Conservation (phyloP, 1,140 invertebrate species). For the Drosophila mojavensis region DNA sequence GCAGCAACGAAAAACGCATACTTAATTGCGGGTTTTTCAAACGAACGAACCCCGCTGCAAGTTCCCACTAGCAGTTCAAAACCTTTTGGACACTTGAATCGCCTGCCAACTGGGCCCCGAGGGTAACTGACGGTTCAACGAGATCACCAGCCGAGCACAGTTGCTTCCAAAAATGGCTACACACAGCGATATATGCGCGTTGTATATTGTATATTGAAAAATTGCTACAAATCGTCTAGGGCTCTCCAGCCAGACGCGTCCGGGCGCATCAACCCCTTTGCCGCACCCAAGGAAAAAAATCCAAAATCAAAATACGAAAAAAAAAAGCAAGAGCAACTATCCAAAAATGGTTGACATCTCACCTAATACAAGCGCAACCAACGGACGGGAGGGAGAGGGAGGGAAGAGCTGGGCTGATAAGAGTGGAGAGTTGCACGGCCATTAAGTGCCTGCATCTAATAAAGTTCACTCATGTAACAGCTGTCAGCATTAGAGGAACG, state of each 20-base stretch:
- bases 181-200: conserved; percentile 48
- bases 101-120: conserved; percentile 45
- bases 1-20: conserved; percentile 58
- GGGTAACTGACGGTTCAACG: conserved; percentile 50
- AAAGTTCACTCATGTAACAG: conserved; percentile 64
- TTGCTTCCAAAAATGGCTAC: conserved; percentile 69
- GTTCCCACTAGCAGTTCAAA: conserved; percentile 2
- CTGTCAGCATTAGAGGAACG: not conserved
- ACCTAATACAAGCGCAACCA: conserved; percentile 43
- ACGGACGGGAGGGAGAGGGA: not conserved
- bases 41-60: conserved; percentile 61
- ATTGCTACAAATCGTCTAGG: conserved; percentile 66
- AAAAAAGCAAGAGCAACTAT: conserved; percentile 62
- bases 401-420: not conserved
- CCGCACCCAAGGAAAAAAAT: conserved; percentile 31
- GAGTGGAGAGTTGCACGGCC: conserved; percentile 4
- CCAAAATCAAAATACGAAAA: not conserved
- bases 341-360: conserved; percentile 75
- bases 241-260: conserved; percentile 39
- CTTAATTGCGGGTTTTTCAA: conserved; percentile 79
- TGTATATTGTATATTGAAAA: conserved; percentile 10
- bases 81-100: conserved; percentile 74
- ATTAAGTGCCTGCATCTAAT: conserved; percentile 69
- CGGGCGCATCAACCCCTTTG: conserved; percentile 46
- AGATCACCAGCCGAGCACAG: conserved; percentile 51